Evolutionary conservation across 2,888 invertebrate species (phyloP).

Genomic region (Leucophenga montana): DNA sequence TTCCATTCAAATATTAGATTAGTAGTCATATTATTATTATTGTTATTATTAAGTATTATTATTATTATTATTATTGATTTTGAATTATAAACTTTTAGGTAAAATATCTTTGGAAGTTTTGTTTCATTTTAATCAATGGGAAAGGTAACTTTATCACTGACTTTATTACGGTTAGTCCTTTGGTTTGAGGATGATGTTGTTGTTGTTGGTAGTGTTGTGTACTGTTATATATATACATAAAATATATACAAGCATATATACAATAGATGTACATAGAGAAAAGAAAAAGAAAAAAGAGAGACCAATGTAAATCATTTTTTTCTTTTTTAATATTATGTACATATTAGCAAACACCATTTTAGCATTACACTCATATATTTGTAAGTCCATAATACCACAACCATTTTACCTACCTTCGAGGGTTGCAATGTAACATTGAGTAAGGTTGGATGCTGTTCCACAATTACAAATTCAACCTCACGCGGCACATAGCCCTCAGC

Average conservation of each 20-base stretch:
- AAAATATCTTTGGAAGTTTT: not conserved
- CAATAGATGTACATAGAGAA: not conserved
- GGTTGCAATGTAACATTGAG: slow-evolving; percentile 87
- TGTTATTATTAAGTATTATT: slow-evolving; percentile 2
- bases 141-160: slow-evolving; percentile 47
- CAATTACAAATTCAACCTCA: slow-evolving; percentile 89
- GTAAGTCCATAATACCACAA: not conserved
- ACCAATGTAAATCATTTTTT: not conserved
- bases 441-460: slow-evolving; percentile 88
- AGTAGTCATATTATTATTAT: too few species aligned
- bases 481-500: slow-evolving; percentile 88
- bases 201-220: slow-evolving; percentile 22
- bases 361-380: not conserved
- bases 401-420: slow-evolving; percentile 76
- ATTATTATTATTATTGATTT: slow-evolving; percentile 38
- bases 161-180: slow-evolving; percentile 44
- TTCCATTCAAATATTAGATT: too few species aligned
- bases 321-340: not conserved
- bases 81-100: too few species aligned
- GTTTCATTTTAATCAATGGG: slow-evolving; percentile 47
- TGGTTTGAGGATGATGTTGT: slow-evolving; percentile 10
- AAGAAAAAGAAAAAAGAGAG: not conserved
- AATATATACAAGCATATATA: not conserved
- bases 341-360: slow-evolving; percentile 24
- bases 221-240: slow-evolving; percentile 18